A percentile compares a stretch with the other conserved stretches of the same genome.
These are phyloP conservation scores for Strix uralensis DNA, from an alignment of 2,113 vertebrate species.

Conservation along the genomic window DNA sequence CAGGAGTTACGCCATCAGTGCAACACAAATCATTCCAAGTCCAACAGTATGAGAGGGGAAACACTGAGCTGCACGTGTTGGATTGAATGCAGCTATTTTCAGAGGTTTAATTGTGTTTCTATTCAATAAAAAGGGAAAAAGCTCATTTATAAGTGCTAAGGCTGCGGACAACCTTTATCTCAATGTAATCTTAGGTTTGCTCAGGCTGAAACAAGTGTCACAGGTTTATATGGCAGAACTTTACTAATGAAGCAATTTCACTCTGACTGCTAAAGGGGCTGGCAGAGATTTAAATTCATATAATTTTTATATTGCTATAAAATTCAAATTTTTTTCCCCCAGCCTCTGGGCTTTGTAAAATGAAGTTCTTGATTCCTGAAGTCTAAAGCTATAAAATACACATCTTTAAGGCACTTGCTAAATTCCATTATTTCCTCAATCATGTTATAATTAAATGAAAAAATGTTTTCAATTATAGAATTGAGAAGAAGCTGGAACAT, in stretches of 20 bases:
- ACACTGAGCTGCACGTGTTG: accelerated
- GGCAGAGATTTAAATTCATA: not conserved
- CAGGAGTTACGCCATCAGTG: not conserved
- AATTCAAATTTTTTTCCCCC: not conserved
- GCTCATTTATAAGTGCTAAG: not conserved
- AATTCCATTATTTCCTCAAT: not conserved
- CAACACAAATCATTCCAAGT: not conserved
- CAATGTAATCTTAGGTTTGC: not conserved
- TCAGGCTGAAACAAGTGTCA: not conserved
- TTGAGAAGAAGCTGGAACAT: not conserved
- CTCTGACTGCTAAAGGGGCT: not conserved
- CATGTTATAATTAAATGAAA: not conserved
- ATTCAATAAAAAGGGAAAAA: not conserved
- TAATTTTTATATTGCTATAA: not conserved
- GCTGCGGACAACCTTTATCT: not conserved
- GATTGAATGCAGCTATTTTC: not conserved
- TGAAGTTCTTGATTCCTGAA: not conserved
- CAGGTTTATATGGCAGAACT: not conserved
- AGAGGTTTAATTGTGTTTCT: not conserved
- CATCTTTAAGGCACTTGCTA: not conserved
- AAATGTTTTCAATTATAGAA: not conserved
- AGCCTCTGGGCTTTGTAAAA: not conserved
- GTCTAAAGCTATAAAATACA: not conserved
- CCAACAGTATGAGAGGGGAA: not conserved
- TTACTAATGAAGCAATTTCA: not conserved